These are phyloP conservation scores for Listronotus bonariensis DNA, from an alignment of 1,140 invertebrate species.

Conservation along the genomic window DNA sequence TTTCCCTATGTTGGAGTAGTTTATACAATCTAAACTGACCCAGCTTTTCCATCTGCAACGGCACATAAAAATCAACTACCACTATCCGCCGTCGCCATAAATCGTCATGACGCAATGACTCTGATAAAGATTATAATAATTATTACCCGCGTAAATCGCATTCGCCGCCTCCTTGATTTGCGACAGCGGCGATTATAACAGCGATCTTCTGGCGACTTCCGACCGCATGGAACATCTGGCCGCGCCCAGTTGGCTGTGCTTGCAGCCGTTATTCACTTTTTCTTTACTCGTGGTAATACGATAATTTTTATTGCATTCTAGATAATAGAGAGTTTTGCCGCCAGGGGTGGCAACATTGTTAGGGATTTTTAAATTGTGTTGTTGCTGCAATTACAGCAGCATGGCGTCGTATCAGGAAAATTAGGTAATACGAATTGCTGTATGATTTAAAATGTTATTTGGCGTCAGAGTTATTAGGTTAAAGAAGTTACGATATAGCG, in stretches of 20 bases:
- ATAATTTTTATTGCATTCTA: conserved; percentile 5
- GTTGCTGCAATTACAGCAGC: too few relatives aligned
- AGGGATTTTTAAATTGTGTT: too few relatives aligned
- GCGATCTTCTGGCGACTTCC: conserved; percentile 26
- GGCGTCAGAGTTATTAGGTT: too few relatives aligned
- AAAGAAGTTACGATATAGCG: too few relatives aligned
- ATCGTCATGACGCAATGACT: conserved; percentile 16
- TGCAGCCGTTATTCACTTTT: conserved; percentile 17
- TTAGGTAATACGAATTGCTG: too few relatives aligned
- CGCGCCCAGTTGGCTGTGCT: conserved; percentile 14
- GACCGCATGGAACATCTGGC: conserved; percentile 19
- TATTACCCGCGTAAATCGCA: conserved; percentile 17
- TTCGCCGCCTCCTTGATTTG: conserved; percentile 15
- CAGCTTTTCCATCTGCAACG: not conserved
- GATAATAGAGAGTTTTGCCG: too few relatives aligned
- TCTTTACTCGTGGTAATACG: conserved; percentile 7
- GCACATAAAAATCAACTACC: not conserved
- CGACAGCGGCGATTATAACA: conserved; percentile 21
- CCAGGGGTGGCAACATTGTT: too few relatives aligned
- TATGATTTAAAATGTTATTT: too few relatives aligned
- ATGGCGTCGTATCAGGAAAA: too few relatives aligned
- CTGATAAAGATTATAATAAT: conserved; percentile 25
- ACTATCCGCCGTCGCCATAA: conserved; percentile 6
- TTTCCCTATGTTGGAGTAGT: too few relatives aligned
- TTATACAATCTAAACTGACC: too few relatives aligned